Conservation (phyloP, 2,113 vertebrate genomes). For the Elephas maximus region DNA sequence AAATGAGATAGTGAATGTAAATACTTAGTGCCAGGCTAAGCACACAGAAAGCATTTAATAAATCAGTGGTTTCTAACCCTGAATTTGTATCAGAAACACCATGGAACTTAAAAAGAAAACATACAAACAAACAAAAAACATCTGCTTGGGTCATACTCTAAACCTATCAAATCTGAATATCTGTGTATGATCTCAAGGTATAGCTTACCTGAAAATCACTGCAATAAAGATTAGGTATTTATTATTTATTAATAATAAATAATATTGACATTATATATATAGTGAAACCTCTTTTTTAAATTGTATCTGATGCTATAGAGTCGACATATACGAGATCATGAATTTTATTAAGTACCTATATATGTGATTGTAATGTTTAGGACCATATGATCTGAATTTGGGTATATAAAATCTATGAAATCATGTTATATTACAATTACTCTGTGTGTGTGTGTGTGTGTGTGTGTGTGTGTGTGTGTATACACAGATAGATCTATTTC, state of each 20-base stretch:
- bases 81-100: conserved; percentile 49
- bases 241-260: conserved; percentile 40
- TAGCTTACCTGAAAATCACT: neutral
- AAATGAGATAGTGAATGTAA: conserved; percentile 57
- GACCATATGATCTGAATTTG: neutral
- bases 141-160: neutral
- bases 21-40: neutral
- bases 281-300: neutral
- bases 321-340: neutral
- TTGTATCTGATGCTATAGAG: neutral
- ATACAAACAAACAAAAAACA: too few relatives aligned
- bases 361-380: neutral
- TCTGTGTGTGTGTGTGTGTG: neutral
- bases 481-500: neutral
- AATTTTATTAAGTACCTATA: conserved; percentile 43
- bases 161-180: neutral
- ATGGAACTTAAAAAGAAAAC: neutral
- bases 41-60: conserved; percentile 1
- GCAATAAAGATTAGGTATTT: conserved; percentile 17
- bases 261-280: neutral
- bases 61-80: conserved; percentile 34
- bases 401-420: conserved; percentile 27
- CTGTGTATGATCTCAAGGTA: neutral
- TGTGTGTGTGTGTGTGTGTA: neutral
- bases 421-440: conserved; percentile 27